Evolutionary conservation across 2,113 vertebrate genomes (phyloP).

Genomic region (Petrocephalus zakoni): DNA sequence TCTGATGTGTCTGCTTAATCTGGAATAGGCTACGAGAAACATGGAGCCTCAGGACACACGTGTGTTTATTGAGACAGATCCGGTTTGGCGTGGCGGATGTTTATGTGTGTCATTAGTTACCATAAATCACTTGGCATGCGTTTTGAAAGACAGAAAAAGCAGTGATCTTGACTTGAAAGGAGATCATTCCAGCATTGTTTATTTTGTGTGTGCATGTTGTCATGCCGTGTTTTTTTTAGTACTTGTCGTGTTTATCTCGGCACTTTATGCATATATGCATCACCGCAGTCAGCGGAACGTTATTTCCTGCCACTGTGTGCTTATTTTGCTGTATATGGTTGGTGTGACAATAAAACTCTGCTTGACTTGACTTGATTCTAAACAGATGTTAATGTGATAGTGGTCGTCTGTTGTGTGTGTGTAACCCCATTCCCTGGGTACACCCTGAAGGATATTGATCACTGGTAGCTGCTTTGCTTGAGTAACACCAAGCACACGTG

Average conservation of each 20-base stretch:
- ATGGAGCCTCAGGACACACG: neutral
- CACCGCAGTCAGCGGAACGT: neutral
- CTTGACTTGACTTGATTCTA: no score
- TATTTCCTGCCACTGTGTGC: neutral
- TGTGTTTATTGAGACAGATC: neutral
- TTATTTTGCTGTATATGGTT: neutral
- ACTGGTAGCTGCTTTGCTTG: neutral
- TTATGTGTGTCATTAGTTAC: neutral
- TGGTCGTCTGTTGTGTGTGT: neutral
- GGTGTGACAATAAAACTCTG: neutral
- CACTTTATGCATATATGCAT: neutral
- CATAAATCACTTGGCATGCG: neutral
- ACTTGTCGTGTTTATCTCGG: neutral
- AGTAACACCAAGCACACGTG: neutral
- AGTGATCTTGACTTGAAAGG: neutral
- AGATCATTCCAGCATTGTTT: neutral
- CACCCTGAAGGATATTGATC: neutral
- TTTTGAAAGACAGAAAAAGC: neutral
- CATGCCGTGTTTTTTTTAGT: neutral
- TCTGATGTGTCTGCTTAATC: neutral
- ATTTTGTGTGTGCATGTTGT: neutral
- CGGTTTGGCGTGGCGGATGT: neutral
- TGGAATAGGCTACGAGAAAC: neutral
- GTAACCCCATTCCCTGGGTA: neutral
- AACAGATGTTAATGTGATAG: no score